Evolutionary conservation across 92 coral and sea anemone genomes (phyloP).

Genomic region (Phenganax subtilis): DNA sequence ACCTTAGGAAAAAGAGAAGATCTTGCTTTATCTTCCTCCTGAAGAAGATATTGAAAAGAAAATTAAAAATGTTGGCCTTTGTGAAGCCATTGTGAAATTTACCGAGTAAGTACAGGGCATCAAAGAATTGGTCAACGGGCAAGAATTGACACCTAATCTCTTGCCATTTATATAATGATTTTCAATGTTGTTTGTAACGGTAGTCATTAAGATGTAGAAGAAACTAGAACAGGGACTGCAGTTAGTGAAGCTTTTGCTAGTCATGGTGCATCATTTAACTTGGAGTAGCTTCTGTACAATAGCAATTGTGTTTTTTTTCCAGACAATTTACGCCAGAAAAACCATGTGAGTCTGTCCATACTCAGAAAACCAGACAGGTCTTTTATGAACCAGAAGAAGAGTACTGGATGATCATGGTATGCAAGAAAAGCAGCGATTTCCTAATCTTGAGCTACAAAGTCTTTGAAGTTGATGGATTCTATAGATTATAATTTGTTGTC

Average conservation of each 20-base stretch:
- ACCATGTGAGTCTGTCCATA: conserved; percentile 91
- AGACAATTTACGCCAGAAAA: conserved; percentile 87
- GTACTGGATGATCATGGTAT: conserved; percentile 97
- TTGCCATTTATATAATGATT: too few relatives aligned
- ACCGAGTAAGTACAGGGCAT: conserved; percentile 64
- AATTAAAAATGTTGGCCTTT: conserved; percentile 82
- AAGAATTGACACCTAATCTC: too few relatives aligned
- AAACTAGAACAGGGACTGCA: too few relatives aligned
- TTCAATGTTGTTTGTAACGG: too few relatives aligned
- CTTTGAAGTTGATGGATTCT: background rate
- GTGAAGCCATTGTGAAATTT: conserved; percentile 89
- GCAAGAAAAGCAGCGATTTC: background rate
- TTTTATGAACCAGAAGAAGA: conserved; percentile 89
- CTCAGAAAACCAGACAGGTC: conserved; percentile 93
- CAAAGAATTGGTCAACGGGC: background rate
- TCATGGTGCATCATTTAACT: too few relatives aligned
- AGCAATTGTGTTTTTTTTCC: background rate
- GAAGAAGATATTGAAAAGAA: conserved; percentile 89
- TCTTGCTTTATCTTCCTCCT: conserved; percentile 76
- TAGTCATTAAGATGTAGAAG: too few relatives aligned
- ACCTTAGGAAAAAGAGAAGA: conserved; percentile 78
- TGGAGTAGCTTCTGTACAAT: too few relatives aligned
- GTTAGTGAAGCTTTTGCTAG: too few relatives aligned
- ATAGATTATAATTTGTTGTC: background rate
- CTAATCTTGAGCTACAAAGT: background rate